Base-by-base conservation (phyloP, 1,140 invertebrate genomes). In the Zaprionus ghesquierei region DNA sequence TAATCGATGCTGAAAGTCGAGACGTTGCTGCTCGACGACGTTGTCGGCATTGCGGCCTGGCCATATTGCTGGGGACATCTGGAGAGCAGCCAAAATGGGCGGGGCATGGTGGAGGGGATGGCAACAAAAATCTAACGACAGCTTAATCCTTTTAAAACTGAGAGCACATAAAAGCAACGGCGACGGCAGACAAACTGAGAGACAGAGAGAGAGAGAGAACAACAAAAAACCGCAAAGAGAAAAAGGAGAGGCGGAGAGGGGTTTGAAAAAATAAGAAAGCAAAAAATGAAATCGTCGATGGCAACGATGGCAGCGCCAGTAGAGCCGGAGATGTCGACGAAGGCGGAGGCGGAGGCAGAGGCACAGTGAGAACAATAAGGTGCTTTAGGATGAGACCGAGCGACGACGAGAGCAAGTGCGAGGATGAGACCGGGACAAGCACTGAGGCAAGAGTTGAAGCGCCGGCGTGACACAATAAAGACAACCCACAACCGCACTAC, bases 81-180 rank as follows among this genome's bases (percentile, higher is more conserved):
- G 20, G 33, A 51, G 13, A 44, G 18, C 20, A 59, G 49, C 56
- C 60, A 63, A 81, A 62, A 72, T 29, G 49, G 73, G 51, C 5
- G 35, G 38, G 29, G n/a, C 38, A 35, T 29, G n/a, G 41, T 38
- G 18, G 5, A 22, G 29, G 27, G 22, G 31, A n/a, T 29, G 44
- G 38, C 53, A 64, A 68, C 77, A 75, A 78, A 81, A 81, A 66
- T 84, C 79, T 81, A 82, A 82, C 79, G 80, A 84, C 80, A 82
- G 79, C 79, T 84, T 82, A 82, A 82, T 82, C 79, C 79, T 84
- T 82, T 82, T 82, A 82, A 82, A 82, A 82, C 79, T 84, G 79
- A 84, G 79, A 79, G 79, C 79, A 84, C 79, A 82, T 82, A 82
- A 82, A 82, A 75, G 79, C 79, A 64, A 53, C 66, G 59, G 51